Base-by-base conservation (phyloP, 2,797 vertebrate genomes). In the Rhabdomys pumilio region DNA sequence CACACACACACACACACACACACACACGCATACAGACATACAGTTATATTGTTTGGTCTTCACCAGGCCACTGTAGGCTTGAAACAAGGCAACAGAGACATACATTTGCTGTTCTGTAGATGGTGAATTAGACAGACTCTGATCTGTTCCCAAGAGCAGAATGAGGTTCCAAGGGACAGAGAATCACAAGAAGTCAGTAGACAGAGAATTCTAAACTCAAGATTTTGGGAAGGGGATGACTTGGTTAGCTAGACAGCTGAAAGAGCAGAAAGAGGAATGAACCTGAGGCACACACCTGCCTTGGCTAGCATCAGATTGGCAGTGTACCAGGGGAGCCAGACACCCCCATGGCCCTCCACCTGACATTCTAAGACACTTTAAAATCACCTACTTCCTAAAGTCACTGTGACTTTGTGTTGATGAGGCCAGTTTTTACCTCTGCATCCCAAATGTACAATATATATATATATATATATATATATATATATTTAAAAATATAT, bases 341-440 rank as follows among this genome's bases (percentile, higher is more conserved):
- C 26, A 14, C 15, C 65, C 34, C 65, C 31, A 17, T 38, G 22
- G 34, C 50, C 47, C 47, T 26, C 19, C 20, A 10, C 47, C 22
- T 22, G n/a, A 44, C 26, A 31, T 14, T 47, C 31, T 85, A 50
- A 61, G 55, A 90, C 8, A 38, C 34, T 75, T 53, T 79, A 26
- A 91, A 94, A 86, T 24, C 65, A 96, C 47, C 59, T 31, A n/a
- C 59, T 90, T 95, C 22, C 31, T 93, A 73, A 83, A 95, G 53
- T 90, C 89, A 89, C 41, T 31, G 1, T 94, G 90, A 89, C 14
- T 88, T 88, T 89, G 12, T 38, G 86, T 59, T 88, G 34, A 9
- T 15, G 13, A 91, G 53, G 31, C 53, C 61, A 89, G 29, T 31
- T 88, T 95, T 73, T 77, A 72, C 83, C 65, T 96, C 41, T 72